Base-by-base conservation (phyloP, 2,797 vertebrate species). In the Valencia hispanica region DNA sequence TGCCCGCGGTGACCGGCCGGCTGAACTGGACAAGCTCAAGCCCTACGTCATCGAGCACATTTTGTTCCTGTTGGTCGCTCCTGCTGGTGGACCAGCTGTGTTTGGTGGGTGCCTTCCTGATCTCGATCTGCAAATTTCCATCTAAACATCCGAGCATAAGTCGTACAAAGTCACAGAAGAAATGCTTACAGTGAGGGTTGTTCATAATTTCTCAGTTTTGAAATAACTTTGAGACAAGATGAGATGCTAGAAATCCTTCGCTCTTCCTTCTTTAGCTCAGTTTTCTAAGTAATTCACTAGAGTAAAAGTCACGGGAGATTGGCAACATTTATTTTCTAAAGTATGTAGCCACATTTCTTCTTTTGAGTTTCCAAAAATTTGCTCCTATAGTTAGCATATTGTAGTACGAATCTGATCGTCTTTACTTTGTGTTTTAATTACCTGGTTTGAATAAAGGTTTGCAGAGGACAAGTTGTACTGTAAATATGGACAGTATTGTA, bases 21-120 rank as follows among this genome's bases (percentile, higher is more conserved):
- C 95, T 79, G 96, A 97, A 93, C 95, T 97, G 90, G 96, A 98
- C 94, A 97, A 97, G 87, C 96, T 96, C 89, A 97, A 97, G 90
- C 97, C 97, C 72, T 98, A 98, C 73, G 92, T 99, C 91, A 93
- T 97, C 86, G 98, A 99, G 94, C 97, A 98, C 92, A 96, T 99
- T 87, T 93, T 97, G 94, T 94, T 99, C 91, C 94, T 98, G 89
- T 96, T 97, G 86, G 94, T 97, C 89, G 93, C 96, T 86, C 91
- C 95, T 70, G 90, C 95, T 74, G 93, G 92, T 83, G 93, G 86
- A 79, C 84, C 41, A 50, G 86, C 70, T 36, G 75, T 89, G 69
- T 57, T 84, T 72, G 94, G 95, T 96, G 87, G 65, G 93, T 92
- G 76, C 73, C 25, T 2, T 45, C 43, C 0, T 66, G 50, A 73